Base-by-base conservation (phyloP, 2,113 vertebrate species). In the Epinephelus lanceolatus region DNA sequence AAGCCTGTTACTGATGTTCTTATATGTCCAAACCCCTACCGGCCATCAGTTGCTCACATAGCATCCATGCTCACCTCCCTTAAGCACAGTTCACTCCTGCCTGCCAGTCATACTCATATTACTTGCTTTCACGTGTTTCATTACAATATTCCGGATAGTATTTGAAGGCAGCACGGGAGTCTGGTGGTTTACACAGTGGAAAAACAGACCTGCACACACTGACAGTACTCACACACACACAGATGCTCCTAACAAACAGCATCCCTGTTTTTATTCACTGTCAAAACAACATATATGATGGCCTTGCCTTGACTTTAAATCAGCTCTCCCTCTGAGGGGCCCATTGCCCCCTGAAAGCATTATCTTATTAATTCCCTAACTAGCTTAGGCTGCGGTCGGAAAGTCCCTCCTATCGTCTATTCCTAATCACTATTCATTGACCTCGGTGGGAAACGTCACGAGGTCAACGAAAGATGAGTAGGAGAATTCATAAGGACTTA, bases 301-400 rank as follows among this genome's bases (percentile, higher is more conserved):
- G 23, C 61, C 67, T 23, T 11, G 3, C 27, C 17, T 53, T 59
- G 62, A 25, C 45, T 78, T 70, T 40, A 49, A 55, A 65, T 52
- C 63, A 52, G 52, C 74, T 67, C 42, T 75, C 19, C 71, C 63
- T 40, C 76, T 72, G 23, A 42, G 19, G 67, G 62, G 47, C 83
- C 66, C 67, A 30, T 2, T 37, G 7, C 52, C 71, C 83, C 68
- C 74, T 55, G 9, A 72, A 72, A 79, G 17, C 71, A 81, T 84
- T 72, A 76, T 71, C 40, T 80, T 15, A 83, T 84, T 87, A 71
- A 84, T 76, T 79, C 67, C 51, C 61, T 81, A 80, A 84, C 80
- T 37, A 62, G 71, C 65, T 80, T 63, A 47, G 27, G 3, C 27
- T 27, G 27, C 27, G 2, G 27, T 27, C 27, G 27, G 27, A 27